A percentile compares a stretch with the other conserved stretches of the same genome.
phyloP scores from a whole-genome alignment of 2,113 vertebrate genomes.

The Lontra canadensis region DNA sequence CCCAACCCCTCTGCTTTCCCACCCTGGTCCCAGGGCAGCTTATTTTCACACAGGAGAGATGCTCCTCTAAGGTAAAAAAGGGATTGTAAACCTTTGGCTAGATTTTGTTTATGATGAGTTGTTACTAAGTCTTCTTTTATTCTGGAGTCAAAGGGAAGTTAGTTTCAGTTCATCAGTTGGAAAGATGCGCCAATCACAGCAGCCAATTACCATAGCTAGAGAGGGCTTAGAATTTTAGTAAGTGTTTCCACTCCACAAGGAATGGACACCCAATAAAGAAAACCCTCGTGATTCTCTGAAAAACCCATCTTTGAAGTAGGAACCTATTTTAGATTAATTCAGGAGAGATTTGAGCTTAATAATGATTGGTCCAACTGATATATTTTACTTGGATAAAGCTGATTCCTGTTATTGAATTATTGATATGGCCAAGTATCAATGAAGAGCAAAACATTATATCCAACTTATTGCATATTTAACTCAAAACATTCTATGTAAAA shows the following conservation, averaged over 20 bases:
- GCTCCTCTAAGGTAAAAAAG: not conserved
- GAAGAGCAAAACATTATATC: not conserved
- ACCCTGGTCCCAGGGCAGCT: not conserved
- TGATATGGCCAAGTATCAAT: not conserved
- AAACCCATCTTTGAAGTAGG: not conserved
- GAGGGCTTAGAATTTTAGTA: not conserved
- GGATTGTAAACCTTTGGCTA: not conserved
- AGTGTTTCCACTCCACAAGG: not conserved
- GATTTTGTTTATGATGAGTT: not conserved
- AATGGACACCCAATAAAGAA: not conserved
- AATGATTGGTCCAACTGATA: not conserved
- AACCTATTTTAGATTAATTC: not conserved
- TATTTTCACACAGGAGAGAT: not conserved
- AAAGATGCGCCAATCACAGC: not conserved
- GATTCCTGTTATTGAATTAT: not conserved
- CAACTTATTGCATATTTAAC: not conserved
- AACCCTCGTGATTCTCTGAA: not conserved
- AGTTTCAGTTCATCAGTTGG: not conserved
- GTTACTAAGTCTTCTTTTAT: not conserved
- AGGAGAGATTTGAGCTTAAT: not conserved
- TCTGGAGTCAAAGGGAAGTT: not conserved
- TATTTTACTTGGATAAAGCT: not conserved
- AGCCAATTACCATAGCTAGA: not conserved
- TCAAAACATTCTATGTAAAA: not conserved
- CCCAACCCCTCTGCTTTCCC: no score